phyloP scores from a whole-genome alignment of 1,140 invertebrate genomes.

The Neodiprion pinetum region DNA sequence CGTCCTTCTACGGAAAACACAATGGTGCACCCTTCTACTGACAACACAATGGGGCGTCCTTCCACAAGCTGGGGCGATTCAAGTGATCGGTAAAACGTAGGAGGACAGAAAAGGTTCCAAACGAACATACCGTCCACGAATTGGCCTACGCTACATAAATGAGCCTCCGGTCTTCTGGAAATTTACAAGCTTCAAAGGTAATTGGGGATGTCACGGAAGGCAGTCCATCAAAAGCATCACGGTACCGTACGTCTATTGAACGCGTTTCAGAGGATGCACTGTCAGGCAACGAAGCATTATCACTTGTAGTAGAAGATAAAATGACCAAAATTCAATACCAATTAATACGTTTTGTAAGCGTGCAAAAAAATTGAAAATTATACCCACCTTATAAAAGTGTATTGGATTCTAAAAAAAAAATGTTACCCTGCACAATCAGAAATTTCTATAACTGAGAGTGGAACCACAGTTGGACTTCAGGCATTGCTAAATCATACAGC shows the following conservation, averaged over 20 bases:
- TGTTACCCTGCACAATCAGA: not conserved
- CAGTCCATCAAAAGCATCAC: slow-evolving; percentile 12
- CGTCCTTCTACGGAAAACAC: too few relatives aligned
- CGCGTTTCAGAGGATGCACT: slow-evolving; percentile 8
- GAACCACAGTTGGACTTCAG: not conserved
- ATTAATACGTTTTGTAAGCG: not conserved
- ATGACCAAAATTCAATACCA: not conserved
- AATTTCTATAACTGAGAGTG: not conserved
- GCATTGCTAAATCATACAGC: not conserved
- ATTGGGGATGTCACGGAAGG: slow-evolving; percentile 18
- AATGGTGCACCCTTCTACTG: too few relatives aligned
- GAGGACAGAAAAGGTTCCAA: not conserved
- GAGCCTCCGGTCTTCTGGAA: not conserved
- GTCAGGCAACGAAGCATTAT: not conserved
- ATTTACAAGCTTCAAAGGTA: slow-evolving; percentile 15
- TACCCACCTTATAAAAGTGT: not conserved
- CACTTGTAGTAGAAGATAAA: not conserved
- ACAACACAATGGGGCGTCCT: not conserved
- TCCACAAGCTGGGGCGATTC: not conserved
- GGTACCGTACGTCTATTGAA: slow-evolving; percentile 2
- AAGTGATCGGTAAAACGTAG: not conserved
- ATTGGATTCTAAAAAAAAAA: not conserved
- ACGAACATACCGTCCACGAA: not conserved
- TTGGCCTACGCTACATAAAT: too few relatives aligned
- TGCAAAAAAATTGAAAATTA: not conserved